Percentiles rank a stretch among this genome's conserved stretches.
Conservation (phyloP, 2,797 vertebrate genomes). For the Salmo trutta region DNA sequence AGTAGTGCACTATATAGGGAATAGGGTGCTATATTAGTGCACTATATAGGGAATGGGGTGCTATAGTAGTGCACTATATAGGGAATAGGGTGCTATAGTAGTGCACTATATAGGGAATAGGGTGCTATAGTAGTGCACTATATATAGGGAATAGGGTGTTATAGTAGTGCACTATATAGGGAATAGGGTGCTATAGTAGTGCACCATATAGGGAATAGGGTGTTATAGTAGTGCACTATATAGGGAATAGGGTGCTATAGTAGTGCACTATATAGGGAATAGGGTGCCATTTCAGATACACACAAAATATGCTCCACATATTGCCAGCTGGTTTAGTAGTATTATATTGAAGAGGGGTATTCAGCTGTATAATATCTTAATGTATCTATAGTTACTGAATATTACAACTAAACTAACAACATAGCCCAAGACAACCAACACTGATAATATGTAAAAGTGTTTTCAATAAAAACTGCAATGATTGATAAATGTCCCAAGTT, state of each 20-base stretch:
- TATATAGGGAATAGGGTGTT: too few species aligned
- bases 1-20: not conserved
- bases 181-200: too few species aligned
- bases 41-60: too few species aligned
- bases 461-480: slow-evolving; percentile 39
- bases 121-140: too few species aligned
- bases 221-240: too few species aligned
- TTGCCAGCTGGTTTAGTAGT: slow-evolving; percentile 38
- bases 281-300: slow-evolving; percentile 11
- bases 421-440: slow-evolving; percentile 20
- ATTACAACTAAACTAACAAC: slow-evolving; percentile 26
- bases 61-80: not conserved
- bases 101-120: too few species aligned
- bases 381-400: slow-evolving; percentile 38
- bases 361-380: slow-evolving; percentile 6
- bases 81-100: too few species aligned
- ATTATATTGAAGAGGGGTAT: slow-evolving; percentile 27
- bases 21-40: slow-evolving; percentile 6
- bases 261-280: not conserved
- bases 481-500: slow-evolving; percentile 15
- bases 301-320: too few species aligned
- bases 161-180: too few species aligned
- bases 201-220: too few species aligned
- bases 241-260: too few species aligned
- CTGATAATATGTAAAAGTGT: slow-evolving; percentile 62